Evolutionary conservation across 2,113 vertebrate species (phyloP).

Genomic region (Tympanuchus pallidicinctus): DNA sequence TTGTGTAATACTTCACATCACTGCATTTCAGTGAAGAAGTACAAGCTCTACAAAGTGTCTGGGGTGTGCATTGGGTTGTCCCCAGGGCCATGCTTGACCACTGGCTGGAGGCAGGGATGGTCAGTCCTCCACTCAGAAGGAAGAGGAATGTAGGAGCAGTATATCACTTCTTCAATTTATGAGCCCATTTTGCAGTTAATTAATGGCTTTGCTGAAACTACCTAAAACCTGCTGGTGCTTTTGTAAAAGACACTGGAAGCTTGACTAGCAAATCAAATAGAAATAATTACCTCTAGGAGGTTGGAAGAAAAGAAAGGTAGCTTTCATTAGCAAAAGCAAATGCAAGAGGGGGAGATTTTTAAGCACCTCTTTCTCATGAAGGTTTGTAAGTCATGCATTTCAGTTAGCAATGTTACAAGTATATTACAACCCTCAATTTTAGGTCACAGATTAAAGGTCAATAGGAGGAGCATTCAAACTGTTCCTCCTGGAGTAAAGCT

Average conservation of each 20-base stretch:
- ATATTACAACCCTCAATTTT: neutral
- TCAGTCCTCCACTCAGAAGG: neutral
- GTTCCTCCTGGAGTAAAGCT: neutral
- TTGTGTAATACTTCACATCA: neutral
- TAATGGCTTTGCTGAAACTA: neutral
- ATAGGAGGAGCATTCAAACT: neutral
- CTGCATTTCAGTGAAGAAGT: neutral
- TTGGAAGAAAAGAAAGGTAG: neutral
- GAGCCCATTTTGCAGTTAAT: neutral
- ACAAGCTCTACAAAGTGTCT: neutral
- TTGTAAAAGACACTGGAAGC: neutral
- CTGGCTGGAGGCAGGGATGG: neutral
- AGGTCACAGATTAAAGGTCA: neutral
- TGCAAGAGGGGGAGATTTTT: neutral
- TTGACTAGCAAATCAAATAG: neutral
- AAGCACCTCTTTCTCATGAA: neutral
- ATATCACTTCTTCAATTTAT: neutral
- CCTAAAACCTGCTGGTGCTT: neutral
- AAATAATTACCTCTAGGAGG: neutral
- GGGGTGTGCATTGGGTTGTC: neutral
- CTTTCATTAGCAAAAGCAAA: neutral
- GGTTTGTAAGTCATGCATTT: neutral
- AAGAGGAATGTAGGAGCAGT: neutral
- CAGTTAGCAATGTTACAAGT: rapidly evolving
- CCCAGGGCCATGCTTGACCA: neutral